Evolutionary conservation across 2,113 vertebrate genomes (phyloP).

Genomic region (Spermophilus dauricus): DNA sequence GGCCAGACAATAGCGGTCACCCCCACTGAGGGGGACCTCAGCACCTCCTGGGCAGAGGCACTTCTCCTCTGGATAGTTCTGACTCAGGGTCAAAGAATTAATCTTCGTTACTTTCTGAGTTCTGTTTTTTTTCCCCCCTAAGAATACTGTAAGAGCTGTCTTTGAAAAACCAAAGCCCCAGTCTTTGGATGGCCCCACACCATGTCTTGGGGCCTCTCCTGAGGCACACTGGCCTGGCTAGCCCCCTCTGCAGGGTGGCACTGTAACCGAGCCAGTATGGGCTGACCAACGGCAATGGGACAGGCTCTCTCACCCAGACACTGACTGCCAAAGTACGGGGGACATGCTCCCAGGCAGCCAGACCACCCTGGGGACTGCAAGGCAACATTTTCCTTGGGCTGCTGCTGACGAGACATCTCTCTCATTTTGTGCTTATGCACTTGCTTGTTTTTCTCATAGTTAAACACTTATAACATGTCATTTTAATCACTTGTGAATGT

Average conservation of each 20-base stretch:
- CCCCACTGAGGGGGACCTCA: not conserved
- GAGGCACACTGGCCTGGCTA: not conserved
- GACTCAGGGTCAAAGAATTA: not conserved
- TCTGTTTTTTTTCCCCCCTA: not conserved
- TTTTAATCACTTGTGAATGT: not conserved
- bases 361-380: not conserved
- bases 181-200: not conserved
- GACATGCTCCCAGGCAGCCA: not conserved
- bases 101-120: not conserved
- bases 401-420: not conserved
- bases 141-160: not conserved
- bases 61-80: not conserved
- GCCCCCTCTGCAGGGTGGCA: not conserved
- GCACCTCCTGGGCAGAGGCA: not conserved
- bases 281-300: not conserved
- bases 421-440: not conserved
- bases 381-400: not conserved
- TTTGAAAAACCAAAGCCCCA: not conserved
- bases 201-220: not conserved
- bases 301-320: not conserved
- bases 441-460: not conserved
- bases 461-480: not conserved
- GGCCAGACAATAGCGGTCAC: not conserved
- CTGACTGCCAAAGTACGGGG: fast-evolving
- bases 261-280: not conserved